phyloP scores from a whole-genome alignment of 2,888 invertebrate genomes.

The Parapristionchus giblindavisi region DNA sequence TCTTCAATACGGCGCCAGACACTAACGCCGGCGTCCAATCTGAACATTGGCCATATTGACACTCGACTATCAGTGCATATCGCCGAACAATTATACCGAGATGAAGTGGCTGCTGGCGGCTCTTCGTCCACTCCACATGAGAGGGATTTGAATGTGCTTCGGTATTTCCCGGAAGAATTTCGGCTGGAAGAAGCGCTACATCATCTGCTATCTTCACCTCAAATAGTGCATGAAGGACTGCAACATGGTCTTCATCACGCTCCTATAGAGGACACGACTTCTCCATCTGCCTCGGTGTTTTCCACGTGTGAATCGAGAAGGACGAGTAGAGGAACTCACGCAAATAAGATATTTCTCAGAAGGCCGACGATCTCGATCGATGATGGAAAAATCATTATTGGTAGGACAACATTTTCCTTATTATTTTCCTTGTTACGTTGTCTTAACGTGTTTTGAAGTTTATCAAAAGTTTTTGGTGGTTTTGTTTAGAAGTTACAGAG shows the following conservation, averaged over 20 bases:
- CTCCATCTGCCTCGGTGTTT: constrained; percentile 61
- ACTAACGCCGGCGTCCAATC: constrained; percentile 43
- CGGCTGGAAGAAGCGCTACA: constrained; percentile 20
- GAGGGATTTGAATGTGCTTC: not conserved
- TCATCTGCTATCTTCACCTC: constrained; percentile 19
- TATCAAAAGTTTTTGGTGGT: too few species aligned
- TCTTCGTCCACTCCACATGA: constrained; percentile 3
- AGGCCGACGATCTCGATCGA: constrained; percentile 68
- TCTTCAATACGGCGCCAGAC: constrained; percentile 40
- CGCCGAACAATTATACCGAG: constrained; percentile 25
- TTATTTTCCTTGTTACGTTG: not conserved
- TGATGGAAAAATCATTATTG: constrained; percentile 66
- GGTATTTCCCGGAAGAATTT: constrained; percentile 23
- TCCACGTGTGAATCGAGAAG: constrained; percentile 52
- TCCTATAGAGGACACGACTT: constrained; percentile 38
- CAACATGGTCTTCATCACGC: constrained; percentile 17
- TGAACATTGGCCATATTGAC: constrained; percentile 49
- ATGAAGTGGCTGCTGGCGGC: not conserved
- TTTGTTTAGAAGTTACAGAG: too few species aligned
- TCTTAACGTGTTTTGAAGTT: too few species aligned
- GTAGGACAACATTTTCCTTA: constrained; percentile 43
- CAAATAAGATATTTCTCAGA: constrained; percentile 50
- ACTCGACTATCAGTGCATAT: constrained; percentile 46
- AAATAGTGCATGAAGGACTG: constrained; percentile 2
- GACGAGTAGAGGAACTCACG: constrained; percentile 37